Evolutionary conservation across 2,888 invertebrate species (phyloP).

Genomic region (Dicyrtoma fusca): DNA sequence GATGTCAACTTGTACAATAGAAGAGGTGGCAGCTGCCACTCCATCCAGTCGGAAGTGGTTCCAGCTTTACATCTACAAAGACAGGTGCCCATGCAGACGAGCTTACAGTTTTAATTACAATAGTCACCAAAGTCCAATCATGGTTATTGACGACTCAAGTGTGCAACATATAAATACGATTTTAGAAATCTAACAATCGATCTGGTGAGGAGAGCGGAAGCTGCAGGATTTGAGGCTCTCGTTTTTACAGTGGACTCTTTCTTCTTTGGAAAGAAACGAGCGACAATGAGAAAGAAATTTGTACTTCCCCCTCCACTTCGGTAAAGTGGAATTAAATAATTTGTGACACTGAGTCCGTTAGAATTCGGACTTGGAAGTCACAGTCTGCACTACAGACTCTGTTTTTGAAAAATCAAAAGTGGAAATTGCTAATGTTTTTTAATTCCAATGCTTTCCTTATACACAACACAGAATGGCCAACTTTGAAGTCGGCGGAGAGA

Average conservation of each 20-base stretch:
- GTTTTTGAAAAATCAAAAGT: not conserved
- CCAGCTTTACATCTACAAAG: conserved; percentile 86
- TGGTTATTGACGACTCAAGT: too few relatives aligned
- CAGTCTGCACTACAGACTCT: not conserved
- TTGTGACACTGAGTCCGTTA: too few relatives aligned
- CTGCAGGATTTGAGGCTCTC: conserved; percentile 81
- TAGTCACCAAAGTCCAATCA: too few relatives aligned
- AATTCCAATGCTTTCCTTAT: too few relatives aligned
- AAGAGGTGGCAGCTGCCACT: conserved; percentile 79
- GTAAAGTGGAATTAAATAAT: conserved; percentile 62
- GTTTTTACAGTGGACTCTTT: conserved; percentile 89
- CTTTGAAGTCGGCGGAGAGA: conserved; percentile 66
- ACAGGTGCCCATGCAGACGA: too few relatives aligned
- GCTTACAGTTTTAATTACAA: too few relatives aligned
- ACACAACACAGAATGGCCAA: conserved; percentile 71
- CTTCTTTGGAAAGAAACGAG: conserved; percentile 78
- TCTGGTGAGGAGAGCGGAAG: conserved; percentile 74
- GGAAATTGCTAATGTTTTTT: conserved; percentile 55
- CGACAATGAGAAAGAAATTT: conserved; percentile 83
- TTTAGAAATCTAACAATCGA: conserved; percentile 51
- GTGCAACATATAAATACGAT: too few relatives aligned
- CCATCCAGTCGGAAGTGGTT: conserved; percentile 83
- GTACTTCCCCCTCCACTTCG: conserved; percentile 76
- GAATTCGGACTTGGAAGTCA: too few relatives aligned
- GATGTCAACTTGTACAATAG: conserved; percentile 81